Evolutionary conservation across 2,113 vertebrate genomes (phyloP).

Genomic region (Podilymbus podiceps): DNA sequence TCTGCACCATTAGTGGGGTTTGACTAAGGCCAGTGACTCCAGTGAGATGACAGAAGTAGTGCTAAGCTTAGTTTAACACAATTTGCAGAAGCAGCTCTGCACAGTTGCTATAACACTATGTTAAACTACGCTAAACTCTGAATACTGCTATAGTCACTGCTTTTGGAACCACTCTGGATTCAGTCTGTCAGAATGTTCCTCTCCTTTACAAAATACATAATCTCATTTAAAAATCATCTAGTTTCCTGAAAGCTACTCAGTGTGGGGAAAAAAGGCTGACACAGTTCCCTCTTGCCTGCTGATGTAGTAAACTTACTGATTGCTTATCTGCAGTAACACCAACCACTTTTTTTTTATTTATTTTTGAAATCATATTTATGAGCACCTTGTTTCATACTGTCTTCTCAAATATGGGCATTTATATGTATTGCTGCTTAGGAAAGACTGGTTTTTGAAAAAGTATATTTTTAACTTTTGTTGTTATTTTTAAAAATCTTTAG

Average conservation of each 20-base stretch:
- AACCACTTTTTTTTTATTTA: background rate
- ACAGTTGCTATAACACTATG: constrained; percentile 60
- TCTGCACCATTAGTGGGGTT: background rate
- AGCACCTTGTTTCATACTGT: background rate
- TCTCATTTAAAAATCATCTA: constrained; percentile 65
- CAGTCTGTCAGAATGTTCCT: constrained; percentile 65
- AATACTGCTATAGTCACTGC: constrained; percentile 58
- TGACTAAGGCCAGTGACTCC: background rate
- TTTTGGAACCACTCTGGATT: constrained; percentile 59
- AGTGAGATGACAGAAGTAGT: background rate
- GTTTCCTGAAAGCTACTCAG: constrained; percentile 31
- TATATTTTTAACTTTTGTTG: background rate
- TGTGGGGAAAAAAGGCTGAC: constrained; percentile 42
- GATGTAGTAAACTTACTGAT: constrained; percentile 25
- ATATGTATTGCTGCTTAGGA: background rate
- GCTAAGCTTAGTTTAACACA: constrained; percentile 65
- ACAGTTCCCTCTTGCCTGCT: constrained; percentile 30
- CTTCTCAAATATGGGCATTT: background rate
- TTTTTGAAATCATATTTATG: constrained; percentile 18
- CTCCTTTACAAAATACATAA: constrained; percentile 53
- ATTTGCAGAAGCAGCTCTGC: constrained; percentile 50
- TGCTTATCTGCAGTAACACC: constrained; percentile 18
- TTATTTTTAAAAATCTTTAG: background rate
- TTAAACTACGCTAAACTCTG: constrained; percentile 68
- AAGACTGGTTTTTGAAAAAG: background rate